Evolutionary conservation across 2,888 invertebrate genomes (phyloP), one percentile per base, ranked within the genome.

Genomic region (Hypolimnas misippus): DNA sequence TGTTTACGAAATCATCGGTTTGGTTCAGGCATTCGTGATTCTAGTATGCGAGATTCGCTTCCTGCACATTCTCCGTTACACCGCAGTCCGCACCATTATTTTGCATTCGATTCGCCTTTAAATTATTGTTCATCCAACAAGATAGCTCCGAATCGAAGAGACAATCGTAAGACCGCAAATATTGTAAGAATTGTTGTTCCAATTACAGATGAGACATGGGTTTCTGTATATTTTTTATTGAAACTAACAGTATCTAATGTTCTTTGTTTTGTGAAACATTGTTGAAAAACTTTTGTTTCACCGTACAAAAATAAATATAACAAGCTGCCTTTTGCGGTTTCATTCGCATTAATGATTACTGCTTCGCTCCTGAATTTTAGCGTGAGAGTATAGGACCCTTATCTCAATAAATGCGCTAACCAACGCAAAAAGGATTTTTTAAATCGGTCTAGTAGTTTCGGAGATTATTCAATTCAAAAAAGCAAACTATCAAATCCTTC

Each of bases 1-100:
- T 76, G 76, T 73, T 74, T 68, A 78, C 71, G 66, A 83, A 86
- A 87, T 85, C 79, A 83, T 82, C 77, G 79, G 80, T 76, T 78
- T 21, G 65, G 70, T 64, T 73, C 77, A 81, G 76, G 77, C 79
- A 81, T 75, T 77, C 76, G 77, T 76, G 79, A 78, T 76, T 67
- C 61, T 69, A 67, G 74, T 74, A 73, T 74, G 75, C 67, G 50
- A 67, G 66, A 66, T 69, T 62, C 70, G 73, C 74, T 79, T 73
- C 76, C 76, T 78, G 75, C 73, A 74, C 77, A 72, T 72, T 49
- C 14, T 69, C 66, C 62, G 68, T 66, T 68, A 58, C 42, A 46
- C 57, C 64, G 67, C 61, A 49, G 68, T 59, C 58, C 62, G 59
- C 53, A 58, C 76, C 76, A 79, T 81, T 79, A 86, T 79, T 79